Evolutionary conservation across 2,888 invertebrate genomes (phyloP), one percentile per base, ranked within the genome.

Genomic region (Antitype chi): DNA sequence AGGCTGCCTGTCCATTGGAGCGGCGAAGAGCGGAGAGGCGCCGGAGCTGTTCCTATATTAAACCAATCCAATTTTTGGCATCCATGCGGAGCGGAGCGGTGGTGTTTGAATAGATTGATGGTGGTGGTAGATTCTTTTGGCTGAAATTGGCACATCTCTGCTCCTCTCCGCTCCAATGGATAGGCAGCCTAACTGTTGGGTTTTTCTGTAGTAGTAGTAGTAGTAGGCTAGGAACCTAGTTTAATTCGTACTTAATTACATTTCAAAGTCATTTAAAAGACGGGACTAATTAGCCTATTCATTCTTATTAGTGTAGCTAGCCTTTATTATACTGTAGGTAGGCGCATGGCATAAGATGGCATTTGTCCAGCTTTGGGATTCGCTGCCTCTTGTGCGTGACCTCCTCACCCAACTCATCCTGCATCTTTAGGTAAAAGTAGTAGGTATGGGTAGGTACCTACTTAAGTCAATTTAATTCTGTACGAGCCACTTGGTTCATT

Each of bases 391-490:
- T 25, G 15, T 69, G 57, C 3, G 9, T 70, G 23, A 57, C 25
- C 43, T 20, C 11, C 25, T 52, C 8, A 74, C 23, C 23, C 20
- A 76, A n/a, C 38, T 76, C n/a, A 47, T 28, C n/a, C 38, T 52
- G n/a, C n/a, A 43, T 43, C n/a, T 47, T 55, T 53, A 57, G 17
- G 17, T 17, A 64, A n/a, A 53, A 62, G 5, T n/a, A 13, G n/a
- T 32, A 71, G 17, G 25, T 43, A 43, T 28, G 8, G 0, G 11
- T 20, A 15, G 8, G 25, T 43, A 53, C 1, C 6, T 74, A 53
- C 43, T 20, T 32, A 52, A 43, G 15, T 25, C 11, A 75, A 76
- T 76, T 32, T 38, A 63, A 76, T 76, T 55, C 53, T 49, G 63
- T 55, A 28, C 32, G 8, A 76, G 47, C 25, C 23, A 17, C 25